Evolutionary conservation across 2,888 invertebrate species (phyloP).

Genomic region (Drosophila pseudotakahashii): DNA sequence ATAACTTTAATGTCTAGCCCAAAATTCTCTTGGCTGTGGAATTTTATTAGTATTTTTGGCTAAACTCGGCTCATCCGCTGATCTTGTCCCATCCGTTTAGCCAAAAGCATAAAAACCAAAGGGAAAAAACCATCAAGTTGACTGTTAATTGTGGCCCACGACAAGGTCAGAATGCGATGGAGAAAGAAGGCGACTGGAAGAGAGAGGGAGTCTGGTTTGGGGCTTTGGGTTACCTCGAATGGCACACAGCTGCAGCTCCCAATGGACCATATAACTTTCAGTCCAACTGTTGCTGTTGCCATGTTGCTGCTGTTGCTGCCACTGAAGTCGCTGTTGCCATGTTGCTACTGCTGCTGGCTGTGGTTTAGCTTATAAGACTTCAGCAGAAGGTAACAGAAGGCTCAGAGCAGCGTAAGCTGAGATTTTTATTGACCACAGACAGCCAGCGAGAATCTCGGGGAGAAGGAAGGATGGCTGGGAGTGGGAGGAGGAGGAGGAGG

Average conservation of each 20-base stretch:
- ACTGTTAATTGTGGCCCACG: conserved; percentile 52
- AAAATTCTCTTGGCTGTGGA: conserved; percentile 47
- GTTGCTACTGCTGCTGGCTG: conserved; percentile 50
- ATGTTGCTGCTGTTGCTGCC: conserved; percentile 14
- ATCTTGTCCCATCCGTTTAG: conserved; percentile 24
- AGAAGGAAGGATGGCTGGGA: conserved; percentile 19
- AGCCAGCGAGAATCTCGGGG: conserved; percentile 56
- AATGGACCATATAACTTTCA: conserved; percentile 78
- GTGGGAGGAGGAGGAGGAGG: background rate
- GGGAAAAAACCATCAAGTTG: conserved; percentile 26
- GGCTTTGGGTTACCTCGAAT: conserved; percentile 39
- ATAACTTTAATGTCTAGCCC: background rate
- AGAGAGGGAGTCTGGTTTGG: conserved; percentile 28
- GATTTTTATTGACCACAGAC: conserved; percentile 74
- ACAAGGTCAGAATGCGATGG: conserved; percentile 47
- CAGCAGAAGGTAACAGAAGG: conserved; percentile 70
- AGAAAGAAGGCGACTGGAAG: conserved; percentile 17
- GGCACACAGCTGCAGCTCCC: conserved; percentile 77
- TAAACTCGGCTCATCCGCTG: conserved; percentile 51
- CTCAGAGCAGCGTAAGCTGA: conserved; percentile 60
- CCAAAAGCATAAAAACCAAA: conserved; percentile 3
- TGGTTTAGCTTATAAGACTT: conserved; percentile 78
- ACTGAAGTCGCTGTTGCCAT: conserved; percentile 42
- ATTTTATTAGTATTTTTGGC: conserved; percentile 21
- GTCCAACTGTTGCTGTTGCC: conserved; percentile 72